A percentile compares a stretch with the other conserved stretches of the same genome.
Evolutionary conservation across 2,888 invertebrate species (phyloP).

Genomic region (Stenichneumon culpator): DNA sequence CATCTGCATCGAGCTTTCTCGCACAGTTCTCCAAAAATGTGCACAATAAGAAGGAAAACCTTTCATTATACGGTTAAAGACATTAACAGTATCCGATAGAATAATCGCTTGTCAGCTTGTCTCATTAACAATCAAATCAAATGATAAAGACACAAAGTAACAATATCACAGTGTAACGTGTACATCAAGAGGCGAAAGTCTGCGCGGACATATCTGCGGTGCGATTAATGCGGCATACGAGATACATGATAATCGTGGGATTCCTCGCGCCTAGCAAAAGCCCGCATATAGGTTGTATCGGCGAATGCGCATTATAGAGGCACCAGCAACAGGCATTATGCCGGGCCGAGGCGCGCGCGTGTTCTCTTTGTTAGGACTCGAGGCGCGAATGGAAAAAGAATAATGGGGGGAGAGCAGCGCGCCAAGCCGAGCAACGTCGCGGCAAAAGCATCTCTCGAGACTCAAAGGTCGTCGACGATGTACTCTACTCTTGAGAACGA

Average conservation of each 20-base stretch:
- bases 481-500: slow-evolving; percentile 41
- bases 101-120: slow-evolving; percentile 12
- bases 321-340: slow-evolving; percentile 11
- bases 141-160: slow-evolving; percentile 1
- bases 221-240: slow-evolving; percentile 12
- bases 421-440: slow-evolving; percentile 34
- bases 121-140: not conserved
- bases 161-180: not conserved
- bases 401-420: slow-evolving; percentile 47
- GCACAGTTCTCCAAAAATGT: not conserved
- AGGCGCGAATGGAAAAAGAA: slow-evolving; percentile 64
- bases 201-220: not conserved
- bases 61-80: not conserved
- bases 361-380: slow-evolving; percentile 61
- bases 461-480: slow-evolving; percentile 63
- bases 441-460: slow-evolving; percentile 49
- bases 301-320: slow-evolving; percentile 18
- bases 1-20: not conserved
- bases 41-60: not conserved
- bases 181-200: slow-evolving; percentile 38
- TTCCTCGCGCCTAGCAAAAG: slow-evolving; percentile 25
- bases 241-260: slow-evolving; percentile 59
- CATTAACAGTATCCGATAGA: not conserved
- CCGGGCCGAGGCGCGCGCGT: slow-evolving; percentile 26
- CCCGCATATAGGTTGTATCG: slow-evolving; percentile 28